phyloP scores from a whole-genome alignment of 2,797 vertebrate species.

The Hyperoplus immaculatus region DNA sequence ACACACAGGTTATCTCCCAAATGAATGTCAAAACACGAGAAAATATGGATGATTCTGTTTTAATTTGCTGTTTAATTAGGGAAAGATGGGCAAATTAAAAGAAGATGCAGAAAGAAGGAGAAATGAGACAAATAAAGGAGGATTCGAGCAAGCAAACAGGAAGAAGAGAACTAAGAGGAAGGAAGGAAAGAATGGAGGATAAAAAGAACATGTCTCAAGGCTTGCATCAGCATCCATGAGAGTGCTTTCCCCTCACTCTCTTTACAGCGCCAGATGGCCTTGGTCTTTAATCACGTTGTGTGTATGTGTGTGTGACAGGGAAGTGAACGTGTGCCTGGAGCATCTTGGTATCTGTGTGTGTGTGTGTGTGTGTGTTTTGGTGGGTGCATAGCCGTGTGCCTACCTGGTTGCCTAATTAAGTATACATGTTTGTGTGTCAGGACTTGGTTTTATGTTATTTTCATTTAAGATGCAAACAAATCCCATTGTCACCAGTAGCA shows the following conservation, averaged over 20 bases:
- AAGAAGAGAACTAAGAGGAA: constrained; percentile 18
- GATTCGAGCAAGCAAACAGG: constrained; percentile 43
- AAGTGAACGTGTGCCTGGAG: constrained; percentile 33
- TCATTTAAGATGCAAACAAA: constrained; percentile 26
- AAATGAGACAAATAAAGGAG: constrained; percentile 18
- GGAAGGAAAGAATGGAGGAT: constrained; percentile 57
- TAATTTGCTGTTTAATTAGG: constrained; percentile 54
- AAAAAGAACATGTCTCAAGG: constrained; percentile 72
- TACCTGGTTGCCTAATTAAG: constrained; percentile 39
- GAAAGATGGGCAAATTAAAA: constrained; percentile 29
- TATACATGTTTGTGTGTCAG: constrained; percentile 21
- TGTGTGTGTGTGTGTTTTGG: background rate
- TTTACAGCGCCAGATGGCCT: constrained; percentile 77
- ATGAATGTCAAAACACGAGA: constrained; percentile 53
- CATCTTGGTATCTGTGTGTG: constrained; percentile 17
- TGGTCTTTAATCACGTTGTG: constrained; percentile 77
- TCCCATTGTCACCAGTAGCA: constrained; percentile 14
- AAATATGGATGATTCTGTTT: constrained; percentile 62
- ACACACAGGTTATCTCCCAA: constrained; percentile 58
- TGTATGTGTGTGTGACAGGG: constrained; percentile 37
- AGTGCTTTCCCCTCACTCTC: constrained; percentile 65
- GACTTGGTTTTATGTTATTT: constrained; percentile 42
- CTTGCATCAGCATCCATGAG: constrained; percentile 78
- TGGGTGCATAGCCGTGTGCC: constrained; percentile 14
- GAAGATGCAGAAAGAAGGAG: constrained; percentile 13